Percentiles rank a stretch among this genome's conserved stretches.
phyloP scores from a whole-genome alignment of 2,888 invertebrate genomes.

The Pardosa pseudoannulata region DNA sequence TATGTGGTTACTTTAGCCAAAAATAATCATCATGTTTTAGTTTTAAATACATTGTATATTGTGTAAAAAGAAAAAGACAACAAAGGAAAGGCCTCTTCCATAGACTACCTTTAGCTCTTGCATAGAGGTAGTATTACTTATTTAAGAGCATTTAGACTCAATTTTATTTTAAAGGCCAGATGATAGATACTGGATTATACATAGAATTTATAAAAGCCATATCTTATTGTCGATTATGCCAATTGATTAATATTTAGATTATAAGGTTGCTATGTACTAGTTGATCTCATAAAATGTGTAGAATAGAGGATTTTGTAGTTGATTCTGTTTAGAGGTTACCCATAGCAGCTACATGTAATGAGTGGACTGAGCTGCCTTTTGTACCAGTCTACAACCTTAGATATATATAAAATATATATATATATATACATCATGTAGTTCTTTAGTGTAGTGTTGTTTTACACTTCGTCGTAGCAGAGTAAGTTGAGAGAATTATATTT shows the following conservation, averaged over 20 bases:
- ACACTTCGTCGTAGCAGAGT: slow-evolving; percentile 71
- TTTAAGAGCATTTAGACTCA: slow-evolving; percentile 66
- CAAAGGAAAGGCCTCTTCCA: slow-evolving; percentile 69
- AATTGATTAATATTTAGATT: slow-evolving; percentile 52
- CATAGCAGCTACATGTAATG: slow-evolving; percentile 64
- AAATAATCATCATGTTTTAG: slow-evolving; percentile 98
- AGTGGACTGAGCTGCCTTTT: slow-evolving; percentile 72
- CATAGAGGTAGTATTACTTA: slow-evolving; percentile 58
- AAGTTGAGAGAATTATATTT: slow-evolving; percentile 72
- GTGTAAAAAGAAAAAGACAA: slow-evolving; percentile 54
- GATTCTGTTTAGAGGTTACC: slow-evolving; percentile 61
- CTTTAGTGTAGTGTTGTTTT: slow-evolving; percentile 67
- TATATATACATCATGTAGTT: slow-evolving; percentile 71
- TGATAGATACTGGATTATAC: slow-evolving; percentile 47
- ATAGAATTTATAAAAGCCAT: slow-evolving; percentile 63
- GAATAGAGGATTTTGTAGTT: slow-evolving; percentile 68
- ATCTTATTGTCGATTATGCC: slow-evolving; percentile 64
- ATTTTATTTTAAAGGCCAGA: slow-evolving; percentile 56
- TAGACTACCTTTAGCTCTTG: slow-evolving; percentile 68
- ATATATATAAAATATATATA: slow-evolving; percentile 43
- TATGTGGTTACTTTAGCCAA: slow-evolving; percentile 97
- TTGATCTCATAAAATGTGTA: slow-evolving; percentile 70
- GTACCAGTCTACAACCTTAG: slow-evolving; percentile 70
- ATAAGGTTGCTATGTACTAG: slow-evolving; percentile 68
- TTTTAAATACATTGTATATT: slow-evolving; percentile 95